phyloP scores from a whole-genome alignment of 2,888 invertebrate species.

The Troglohyphantes excavatus region DNA sequence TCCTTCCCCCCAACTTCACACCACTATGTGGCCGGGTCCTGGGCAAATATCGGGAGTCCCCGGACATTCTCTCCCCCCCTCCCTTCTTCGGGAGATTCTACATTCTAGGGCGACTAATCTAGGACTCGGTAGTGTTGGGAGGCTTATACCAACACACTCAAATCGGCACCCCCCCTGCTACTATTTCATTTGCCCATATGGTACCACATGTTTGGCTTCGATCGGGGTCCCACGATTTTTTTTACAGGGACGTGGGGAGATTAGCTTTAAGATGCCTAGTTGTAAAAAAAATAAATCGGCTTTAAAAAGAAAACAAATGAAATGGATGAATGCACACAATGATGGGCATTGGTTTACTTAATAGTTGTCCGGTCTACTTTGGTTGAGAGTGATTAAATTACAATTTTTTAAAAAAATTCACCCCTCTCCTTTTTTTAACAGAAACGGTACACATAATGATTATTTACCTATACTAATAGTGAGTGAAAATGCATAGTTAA shows the following conservation, averaged over 20 bases:
- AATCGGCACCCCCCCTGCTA: slow-evolving; percentile 28
- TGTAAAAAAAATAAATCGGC: not conserved
- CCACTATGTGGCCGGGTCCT: slow-evolving; percentile 32
- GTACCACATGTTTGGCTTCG: slow-evolving; percentile 30
- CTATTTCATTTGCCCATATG: slow-evolving; percentile 46
- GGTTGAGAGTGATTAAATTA: too few relatives aligned
- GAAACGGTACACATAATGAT: too few relatives aligned
- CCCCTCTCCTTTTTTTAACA: too few relatives aligned
- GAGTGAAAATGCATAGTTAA: too few relatives aligned
- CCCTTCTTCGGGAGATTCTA: not conserved
- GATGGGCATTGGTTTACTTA: not conserved
- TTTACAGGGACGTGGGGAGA: not conserved
- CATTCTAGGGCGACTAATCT: slow-evolving; percentile 66
- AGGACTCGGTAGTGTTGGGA: slow-evolving; percentile 50
- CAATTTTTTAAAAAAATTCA: too few relatives aligned
- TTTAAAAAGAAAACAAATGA: slow-evolving; percentile 1
- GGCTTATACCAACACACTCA: slow-evolving; percentile 64
- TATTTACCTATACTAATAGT: too few relatives aligned
- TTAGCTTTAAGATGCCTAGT: not conserved
- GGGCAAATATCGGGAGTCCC: slow-evolving; percentile 73
- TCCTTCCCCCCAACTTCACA: slow-evolving; percentile 28
- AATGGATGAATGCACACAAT: not conserved
- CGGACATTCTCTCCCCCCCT: slow-evolving; percentile 17
- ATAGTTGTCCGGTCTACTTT: too few relatives aligned
- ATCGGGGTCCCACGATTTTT: slow-evolving; percentile 41